Evolutionary conservation across 2,113 vertebrate species (phyloP).

Genomic region (Pteropus alecto): DNA sequence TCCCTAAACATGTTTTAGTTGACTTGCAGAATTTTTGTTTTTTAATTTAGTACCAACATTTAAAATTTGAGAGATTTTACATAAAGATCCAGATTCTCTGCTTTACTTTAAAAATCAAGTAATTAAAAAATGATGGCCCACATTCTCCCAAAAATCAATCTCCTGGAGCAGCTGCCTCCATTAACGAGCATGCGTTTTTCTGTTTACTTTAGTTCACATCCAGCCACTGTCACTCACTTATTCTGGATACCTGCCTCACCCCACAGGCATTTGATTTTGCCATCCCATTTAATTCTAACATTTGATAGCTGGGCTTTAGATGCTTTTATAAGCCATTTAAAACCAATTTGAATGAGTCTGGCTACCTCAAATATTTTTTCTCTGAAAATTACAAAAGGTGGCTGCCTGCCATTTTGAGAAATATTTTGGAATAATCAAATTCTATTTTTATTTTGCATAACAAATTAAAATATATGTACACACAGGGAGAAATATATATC

Average conservation of each 20-base stretch:
- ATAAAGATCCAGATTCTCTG: not conserved
- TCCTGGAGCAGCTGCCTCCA: not conserved
- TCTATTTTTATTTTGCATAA: constrained; percentile 18
- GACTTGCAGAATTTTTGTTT: not conserved
- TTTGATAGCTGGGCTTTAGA: not conserved
- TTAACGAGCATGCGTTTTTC: not conserved
- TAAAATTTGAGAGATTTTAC: constrained; percentile 2
- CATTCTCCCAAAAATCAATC: not conserved
- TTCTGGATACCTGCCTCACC: not conserved
- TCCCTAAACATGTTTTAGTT: not conserved
- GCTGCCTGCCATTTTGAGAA: not conserved
- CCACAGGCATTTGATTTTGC: not conserved
- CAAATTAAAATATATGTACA: not conserved
- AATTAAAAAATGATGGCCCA: not conserved
- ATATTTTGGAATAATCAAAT: not conserved
- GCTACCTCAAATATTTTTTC: constrained; percentile 7
- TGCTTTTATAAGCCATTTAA: not conserved
- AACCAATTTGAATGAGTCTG: not conserved
- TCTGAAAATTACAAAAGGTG: constrained; percentile 3
- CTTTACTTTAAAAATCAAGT: not conserved
- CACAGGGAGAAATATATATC: not conserved
- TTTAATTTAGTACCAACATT: not conserved
- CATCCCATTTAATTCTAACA: not conserved
- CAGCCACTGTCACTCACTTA: not conserved
- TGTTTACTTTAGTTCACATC: not conserved